phyloP scores from a whole-genome alignment of 2,113 vertebrate species.

The Tachysurus vachellii region DNA sequence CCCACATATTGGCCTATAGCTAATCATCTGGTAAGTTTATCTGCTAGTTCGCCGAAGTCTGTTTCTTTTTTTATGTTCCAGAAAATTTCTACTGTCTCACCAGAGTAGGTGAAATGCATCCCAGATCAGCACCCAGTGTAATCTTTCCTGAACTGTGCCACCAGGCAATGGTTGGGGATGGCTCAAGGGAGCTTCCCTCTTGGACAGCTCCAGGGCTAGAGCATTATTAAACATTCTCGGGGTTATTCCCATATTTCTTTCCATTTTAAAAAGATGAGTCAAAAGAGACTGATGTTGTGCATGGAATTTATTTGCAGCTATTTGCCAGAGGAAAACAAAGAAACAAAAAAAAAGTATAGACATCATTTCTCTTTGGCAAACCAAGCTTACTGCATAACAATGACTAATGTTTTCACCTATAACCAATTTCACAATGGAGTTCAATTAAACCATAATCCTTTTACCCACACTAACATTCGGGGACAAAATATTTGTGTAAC shows the following conservation, averaged over 20 bases:
- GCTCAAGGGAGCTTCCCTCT: not conserved
- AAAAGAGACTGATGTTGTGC: not conserved
- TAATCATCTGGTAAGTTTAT: too few species aligned
- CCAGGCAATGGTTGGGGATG: not conserved
- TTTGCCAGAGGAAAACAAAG: not conserved
- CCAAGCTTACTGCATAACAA: not conserved
- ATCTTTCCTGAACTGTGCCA: not conserved
- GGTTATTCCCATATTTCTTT: not conserved
- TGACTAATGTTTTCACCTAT: not conserved
- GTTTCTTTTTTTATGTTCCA: not conserved
- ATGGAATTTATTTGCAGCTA: not conserved
- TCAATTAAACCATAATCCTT: not conserved
- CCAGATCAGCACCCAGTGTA: not conserved
- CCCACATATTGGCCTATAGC: not conserved
- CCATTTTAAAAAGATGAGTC: not conserved
- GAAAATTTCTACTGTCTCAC: not conserved
- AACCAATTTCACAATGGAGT: not conserved
- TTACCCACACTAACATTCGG: not conserved
- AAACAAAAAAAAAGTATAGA: not conserved
- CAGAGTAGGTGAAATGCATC: not conserved
- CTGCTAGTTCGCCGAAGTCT: not conserved
- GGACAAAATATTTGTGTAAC: not conserved
- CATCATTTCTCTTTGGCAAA: not conserved
- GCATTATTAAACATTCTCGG: not conserved
- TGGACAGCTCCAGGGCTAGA: not conserved